phyloP scores from a whole-genome alignment of 2,113 vertebrate species.

The Catharus fuscescens region DNA sequence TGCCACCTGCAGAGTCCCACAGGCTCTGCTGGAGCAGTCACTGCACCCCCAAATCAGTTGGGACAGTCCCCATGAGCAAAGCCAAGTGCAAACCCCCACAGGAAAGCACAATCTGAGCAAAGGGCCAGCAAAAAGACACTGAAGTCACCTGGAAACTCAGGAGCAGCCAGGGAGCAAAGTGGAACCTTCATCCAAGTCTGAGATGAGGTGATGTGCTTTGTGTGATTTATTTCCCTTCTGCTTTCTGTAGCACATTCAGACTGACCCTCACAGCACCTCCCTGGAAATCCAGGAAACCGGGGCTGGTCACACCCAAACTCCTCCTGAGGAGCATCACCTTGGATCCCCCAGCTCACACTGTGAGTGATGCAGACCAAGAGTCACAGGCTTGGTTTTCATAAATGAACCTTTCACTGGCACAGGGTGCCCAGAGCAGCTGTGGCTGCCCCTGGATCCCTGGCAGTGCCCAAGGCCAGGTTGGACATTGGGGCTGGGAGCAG shows the following conservation, averaged over 20 bases:
- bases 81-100: not conserved
- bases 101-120: not conserved
- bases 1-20: not conserved
- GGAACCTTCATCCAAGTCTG: not conserved
- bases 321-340: not conserved
- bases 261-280: not conserved
- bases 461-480: accelerated
- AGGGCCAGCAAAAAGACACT: not conserved
- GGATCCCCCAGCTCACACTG: not conserved
- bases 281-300: not conserved
- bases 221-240: not conserved
- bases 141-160: not conserved
- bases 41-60: not conserved
- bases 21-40: not conserved
- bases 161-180: not conserved
- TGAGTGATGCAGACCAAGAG: not conserved
- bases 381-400: not conserved
- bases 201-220: not conserved
- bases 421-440: not conserved
- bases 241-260: not conserved
- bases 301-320: not conserved
- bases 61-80: not conserved
- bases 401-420: not conserved
- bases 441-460: not conserved
- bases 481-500: not conserved